A percentile compares a stretch with the other conserved stretches of the same genome.
phyloP scores from a whole-genome alignment of 2,888 invertebrate genomes.

The Sinelater perroti region DNA sequence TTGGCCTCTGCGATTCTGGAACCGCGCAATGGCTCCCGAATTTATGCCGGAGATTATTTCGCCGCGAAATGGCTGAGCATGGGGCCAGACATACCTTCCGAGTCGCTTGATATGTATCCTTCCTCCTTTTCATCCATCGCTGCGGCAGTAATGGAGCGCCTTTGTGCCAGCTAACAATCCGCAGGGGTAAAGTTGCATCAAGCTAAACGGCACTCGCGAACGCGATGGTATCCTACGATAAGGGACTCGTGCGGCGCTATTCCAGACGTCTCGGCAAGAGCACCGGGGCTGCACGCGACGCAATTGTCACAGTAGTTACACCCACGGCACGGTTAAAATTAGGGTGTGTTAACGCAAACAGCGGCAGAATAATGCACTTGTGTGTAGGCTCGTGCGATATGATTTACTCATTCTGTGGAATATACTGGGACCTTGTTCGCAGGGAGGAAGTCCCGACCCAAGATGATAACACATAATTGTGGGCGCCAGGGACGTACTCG shows the following conservation, averaged over 20 bases:
- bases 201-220: no score
- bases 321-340: slow-evolving; percentile 21
- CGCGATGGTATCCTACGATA: no score
- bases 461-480: slow-evolving; percentile 46
- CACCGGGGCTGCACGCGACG: slow-evolving; percentile 9
- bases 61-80: no score
- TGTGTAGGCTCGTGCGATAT: slow-evolving; percentile 30
- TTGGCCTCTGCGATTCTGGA: no score
- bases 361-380: slow-evolving; percentile 23
- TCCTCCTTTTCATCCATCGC: slow-evolving; percentile 6
- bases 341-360: slow-evolving; percentile 29
- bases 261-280: slow-evolving; percentile 11
- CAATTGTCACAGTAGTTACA: slow-evolving; percentile 20
- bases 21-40: no score
- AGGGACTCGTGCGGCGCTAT: not conserved
- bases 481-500: slow-evolving; percentile 37
- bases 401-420: slow-evolving; percentile 33
- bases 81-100: slow-evolving; percentile 11
- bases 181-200: no score
- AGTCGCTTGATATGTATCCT: slow-evolving; percentile 12
- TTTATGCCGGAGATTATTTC: no score
- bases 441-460: slow-evolving; percentile 47
- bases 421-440: slow-evolving; percentile 41
- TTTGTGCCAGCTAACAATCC: not conserved
- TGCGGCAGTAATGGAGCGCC: not conserved